Percentiles rank a stretch among this genome's conserved stretches.
Evolutionary conservation across 2,797 vertebrate species (phyloP).

Genomic region (Ptychobarbus kaznakovi): DNA sequence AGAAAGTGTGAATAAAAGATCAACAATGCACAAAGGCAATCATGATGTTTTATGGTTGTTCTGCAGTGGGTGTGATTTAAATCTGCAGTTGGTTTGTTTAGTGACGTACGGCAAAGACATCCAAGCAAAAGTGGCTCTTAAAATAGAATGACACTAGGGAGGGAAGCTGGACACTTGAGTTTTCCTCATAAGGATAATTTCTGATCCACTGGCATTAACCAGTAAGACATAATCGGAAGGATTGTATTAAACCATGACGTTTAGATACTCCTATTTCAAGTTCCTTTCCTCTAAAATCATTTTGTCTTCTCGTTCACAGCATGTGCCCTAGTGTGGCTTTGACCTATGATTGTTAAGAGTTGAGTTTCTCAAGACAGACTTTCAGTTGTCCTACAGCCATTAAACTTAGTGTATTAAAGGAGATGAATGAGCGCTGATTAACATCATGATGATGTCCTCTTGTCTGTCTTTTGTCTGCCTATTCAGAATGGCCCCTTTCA

Average conservation of each 20-base stretch:
- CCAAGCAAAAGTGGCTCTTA: background rate
- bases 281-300: background rate
- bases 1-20: background rate
- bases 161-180: background rate
- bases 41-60: background rate
- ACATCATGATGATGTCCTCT: constrained; percentile 41
- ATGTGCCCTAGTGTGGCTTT: constrained; percentile 9
- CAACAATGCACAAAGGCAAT: background rate
- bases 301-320: background rate
- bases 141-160: background rate
- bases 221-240: background rate
- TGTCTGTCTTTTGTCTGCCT: constrained; percentile 45
- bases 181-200: background rate
- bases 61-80: constrained; percentile 12
- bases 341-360: constrained; percentile 9
- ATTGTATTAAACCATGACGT: background rate
- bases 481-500: constrained; percentile 24
- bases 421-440: constrained; percentile 27
- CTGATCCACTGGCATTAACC: background rate
- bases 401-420: constrained; percentile 8
- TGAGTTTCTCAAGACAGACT: constrained; percentile 33
- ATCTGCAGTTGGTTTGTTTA: constrained; percentile 13
- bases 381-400: background rate
- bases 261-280: background rate
- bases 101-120: background rate